A percentile compares a stretch with the other conserved stretches of the same genome.
phyloP scores from a whole-genome alignment of 2,888 invertebrate species.

The Gymnocheta viridis region DNA sequence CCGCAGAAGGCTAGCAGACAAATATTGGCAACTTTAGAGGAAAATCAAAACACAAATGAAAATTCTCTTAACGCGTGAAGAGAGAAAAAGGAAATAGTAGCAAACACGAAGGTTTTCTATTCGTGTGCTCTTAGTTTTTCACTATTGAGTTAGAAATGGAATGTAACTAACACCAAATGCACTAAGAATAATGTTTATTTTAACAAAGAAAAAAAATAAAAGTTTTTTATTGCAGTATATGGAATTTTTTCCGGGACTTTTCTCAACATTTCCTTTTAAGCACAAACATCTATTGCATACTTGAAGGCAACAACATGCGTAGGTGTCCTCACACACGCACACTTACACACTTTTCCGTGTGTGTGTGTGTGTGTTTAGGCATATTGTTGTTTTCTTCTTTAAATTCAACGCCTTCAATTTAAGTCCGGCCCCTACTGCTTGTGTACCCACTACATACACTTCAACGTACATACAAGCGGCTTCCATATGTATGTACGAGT shows the following conservation, averaged over 20 bases:
- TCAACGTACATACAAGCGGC: not conserved
- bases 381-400: conserved; percentile 56
- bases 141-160: not conserved
- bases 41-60: not conserved
- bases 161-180: not conserved
- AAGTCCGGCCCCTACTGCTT: conserved; percentile 68
- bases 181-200: not conserved
- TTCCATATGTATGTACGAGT: too few relatives aligned
- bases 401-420: conserved; percentile 69
- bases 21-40: not conserved
- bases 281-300: not conserved
- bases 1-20: conserved; percentile 8
- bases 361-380: not conserved
- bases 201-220: not conserved
- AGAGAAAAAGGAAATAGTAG: not conserved
- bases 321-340: conserved; percentile 49
- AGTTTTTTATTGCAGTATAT: not conserved
- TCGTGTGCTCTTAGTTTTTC: not conserved
- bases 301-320: conserved; percentile 58
- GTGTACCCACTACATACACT: conserved; percentile 43
- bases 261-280: not conserved
- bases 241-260: not conserved
- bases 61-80: conserved; percentile 16
- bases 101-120: not conserved
- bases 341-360: not conserved